Conservation (phyloP, 2,888 invertebrate genomes). For the Dichetophora obliterata region DNA sequence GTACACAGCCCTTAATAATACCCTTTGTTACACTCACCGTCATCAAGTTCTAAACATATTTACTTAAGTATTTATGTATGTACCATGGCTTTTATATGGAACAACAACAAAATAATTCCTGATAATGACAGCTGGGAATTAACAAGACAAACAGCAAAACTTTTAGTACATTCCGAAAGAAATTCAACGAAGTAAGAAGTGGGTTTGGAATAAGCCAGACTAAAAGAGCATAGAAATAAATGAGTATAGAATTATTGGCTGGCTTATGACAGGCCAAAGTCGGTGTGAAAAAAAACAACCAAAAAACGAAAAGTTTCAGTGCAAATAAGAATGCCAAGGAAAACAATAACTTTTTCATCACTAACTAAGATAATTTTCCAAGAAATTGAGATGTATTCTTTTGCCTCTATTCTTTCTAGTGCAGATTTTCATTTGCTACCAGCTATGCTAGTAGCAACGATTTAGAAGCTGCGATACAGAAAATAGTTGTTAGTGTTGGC, state of each 20-base stretch:
- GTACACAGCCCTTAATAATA: background rate
- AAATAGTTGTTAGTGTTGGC: background rate
- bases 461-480: background rate
- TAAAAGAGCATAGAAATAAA: background rate
- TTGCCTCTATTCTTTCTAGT: background rate
- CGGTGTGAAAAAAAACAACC: background rate
- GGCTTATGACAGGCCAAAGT: slow-evolving; percentile 2
- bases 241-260: background rate
- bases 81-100: background rate
- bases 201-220: background rate
- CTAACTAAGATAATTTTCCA: background rate
- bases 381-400: background rate
- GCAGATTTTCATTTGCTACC: background rate
- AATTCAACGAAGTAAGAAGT: background rate
- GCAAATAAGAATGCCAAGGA: slow-evolving; percentile 10
- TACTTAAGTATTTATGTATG: background rate
- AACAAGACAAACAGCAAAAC: slow-evolving; percentile 34
- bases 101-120: slow-evolving; percentile 40
- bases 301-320: background rate
- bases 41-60: background rate
- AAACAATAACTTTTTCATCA: background rate
- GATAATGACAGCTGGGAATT: slow-evolving; percentile 50
- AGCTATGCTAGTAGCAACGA: background rate
- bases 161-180: background rate
- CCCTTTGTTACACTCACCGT: background rate